These are phyloP conservation scores for Crotalus helleri DNA, from an alignment of 2,113 vertebrate species.

Conservation along the genomic window DNA sequence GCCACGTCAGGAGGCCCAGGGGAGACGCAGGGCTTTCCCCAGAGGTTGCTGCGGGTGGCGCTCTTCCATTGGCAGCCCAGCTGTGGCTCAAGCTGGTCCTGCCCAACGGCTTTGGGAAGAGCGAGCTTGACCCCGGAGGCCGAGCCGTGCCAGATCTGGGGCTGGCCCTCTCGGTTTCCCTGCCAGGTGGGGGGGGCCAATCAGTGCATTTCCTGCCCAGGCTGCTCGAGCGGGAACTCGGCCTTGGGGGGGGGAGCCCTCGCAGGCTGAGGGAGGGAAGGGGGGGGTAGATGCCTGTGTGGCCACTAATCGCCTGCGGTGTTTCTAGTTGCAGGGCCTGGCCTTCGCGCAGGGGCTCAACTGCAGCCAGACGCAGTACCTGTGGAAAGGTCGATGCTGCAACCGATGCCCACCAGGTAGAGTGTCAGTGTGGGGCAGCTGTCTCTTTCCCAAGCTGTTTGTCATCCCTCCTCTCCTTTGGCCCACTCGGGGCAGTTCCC, in stretches of 20 bases:
- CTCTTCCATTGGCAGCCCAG: background rate
- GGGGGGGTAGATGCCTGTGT: background rate
- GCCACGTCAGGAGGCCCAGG: background rate
- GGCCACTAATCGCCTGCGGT: background rate
- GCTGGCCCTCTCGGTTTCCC: conserved; percentile 41
- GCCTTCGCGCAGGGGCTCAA: fast-evolving
- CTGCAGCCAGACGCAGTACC: conserved; percentile 42
- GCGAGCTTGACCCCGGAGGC: background rate
- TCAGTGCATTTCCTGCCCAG: background rate
- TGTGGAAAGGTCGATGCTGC: conserved; percentile 48
- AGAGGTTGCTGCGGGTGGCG: background rate
- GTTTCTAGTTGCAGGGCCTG: conserved; percentile 51
- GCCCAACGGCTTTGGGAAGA: background rate
- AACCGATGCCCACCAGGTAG: conserved; percentile 57
- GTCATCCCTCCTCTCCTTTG: background rate
- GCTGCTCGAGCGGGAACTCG: background rate
- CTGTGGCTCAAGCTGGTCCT: background rate
- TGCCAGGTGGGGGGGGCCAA: too few relatives aligned
- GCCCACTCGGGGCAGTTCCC: background rate
- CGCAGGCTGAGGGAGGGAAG: background rate
- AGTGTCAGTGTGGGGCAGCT: background rate
- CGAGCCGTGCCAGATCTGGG: background rate
- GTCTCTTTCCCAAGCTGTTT: background rate
- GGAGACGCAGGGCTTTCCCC: background rate
- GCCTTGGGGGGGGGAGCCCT: background rate